Conservation (phyloP, 2,797 vertebrate genomes). For the Aeoliscus strigatus region DNA sequence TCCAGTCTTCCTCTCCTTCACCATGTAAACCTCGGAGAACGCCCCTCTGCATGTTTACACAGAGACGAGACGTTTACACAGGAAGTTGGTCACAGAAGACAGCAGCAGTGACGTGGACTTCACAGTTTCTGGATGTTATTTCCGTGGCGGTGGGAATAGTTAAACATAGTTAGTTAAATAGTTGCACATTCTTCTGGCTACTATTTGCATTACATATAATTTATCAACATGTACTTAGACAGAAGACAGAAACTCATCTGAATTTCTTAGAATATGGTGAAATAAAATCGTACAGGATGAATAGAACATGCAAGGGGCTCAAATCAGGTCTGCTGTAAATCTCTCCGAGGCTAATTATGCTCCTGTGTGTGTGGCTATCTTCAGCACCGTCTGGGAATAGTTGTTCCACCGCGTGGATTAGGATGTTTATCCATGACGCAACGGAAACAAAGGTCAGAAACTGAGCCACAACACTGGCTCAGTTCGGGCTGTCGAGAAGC, state of each 20-base stretch:
- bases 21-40: constrained; percentile 95
- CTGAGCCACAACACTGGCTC: no score
- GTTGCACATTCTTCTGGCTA: no score
- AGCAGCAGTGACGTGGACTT: no score
- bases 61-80: no score
- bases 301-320: constrained; percentile 14
- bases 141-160: no score
- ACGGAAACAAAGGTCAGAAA: constrained; percentile 37
- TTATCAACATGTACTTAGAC: no score
- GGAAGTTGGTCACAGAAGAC: no score
- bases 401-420: constrained; percentile 66
- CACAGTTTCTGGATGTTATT: no score
- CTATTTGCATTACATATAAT: no score
- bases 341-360: constrained; percentile 28
- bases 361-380: constrained; percentile 38
- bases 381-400: constrained; percentile 66
- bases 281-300: constrained; percentile 10
- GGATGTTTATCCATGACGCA: constrained; percentile 64
- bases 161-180: no score
- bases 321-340: constrained; percentile 15
- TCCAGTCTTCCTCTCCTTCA: constrained; percentile 89
- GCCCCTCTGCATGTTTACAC: constrained; percentile 83
- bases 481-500: no score
- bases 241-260: no score
- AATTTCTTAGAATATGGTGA: neutral